These are phyloP conservation scores for Spialia ferax DNA, from an alignment of 2,888 invertebrate genomes.

Conservation along the genomic window DNA sequence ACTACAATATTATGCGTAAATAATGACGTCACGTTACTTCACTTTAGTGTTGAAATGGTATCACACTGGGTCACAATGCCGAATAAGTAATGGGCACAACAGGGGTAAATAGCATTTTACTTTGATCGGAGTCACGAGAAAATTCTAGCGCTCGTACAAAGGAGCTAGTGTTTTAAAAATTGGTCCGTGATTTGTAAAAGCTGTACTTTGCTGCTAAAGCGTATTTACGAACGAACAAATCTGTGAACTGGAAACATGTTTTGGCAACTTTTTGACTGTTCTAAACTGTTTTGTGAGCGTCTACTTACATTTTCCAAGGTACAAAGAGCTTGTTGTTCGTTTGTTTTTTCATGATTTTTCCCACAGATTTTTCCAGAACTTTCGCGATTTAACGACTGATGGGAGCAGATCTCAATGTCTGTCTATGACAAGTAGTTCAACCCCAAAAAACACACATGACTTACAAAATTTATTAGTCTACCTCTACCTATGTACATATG, in stretches of 20 bases:
- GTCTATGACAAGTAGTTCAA: no score
- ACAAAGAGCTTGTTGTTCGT: no score
- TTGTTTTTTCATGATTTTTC: no score
- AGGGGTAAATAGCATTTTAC: slow-evolving; percentile 14
- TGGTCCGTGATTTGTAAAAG: not conserved
- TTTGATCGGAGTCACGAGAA: slow-evolving; percentile 3
- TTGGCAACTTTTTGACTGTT: not conserved
- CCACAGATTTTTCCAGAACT: no score
- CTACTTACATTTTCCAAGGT: no score
- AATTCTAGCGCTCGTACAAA: slow-evolving; percentile 7
- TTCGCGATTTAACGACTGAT: no score
- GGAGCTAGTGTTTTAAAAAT: not conserved
- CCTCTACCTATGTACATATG: no score
- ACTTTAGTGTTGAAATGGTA: not conserved
- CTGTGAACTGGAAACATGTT: not conserved
- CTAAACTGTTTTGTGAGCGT: no score
- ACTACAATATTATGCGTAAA: not conserved
- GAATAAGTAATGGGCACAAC: slow-evolving; percentile 1
- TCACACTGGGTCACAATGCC: not conserved
- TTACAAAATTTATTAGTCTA: no score
- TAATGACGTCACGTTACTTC: slow-evolving; percentile 6
- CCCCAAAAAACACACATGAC: no score
- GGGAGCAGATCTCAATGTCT: no score
- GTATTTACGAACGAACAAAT: not conserved
- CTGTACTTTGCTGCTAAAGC: not conserved